phyloP scores from a whole-genome alignment of 2,113 vertebrate genomes.

The Galeopterus variegatus region DNA sequence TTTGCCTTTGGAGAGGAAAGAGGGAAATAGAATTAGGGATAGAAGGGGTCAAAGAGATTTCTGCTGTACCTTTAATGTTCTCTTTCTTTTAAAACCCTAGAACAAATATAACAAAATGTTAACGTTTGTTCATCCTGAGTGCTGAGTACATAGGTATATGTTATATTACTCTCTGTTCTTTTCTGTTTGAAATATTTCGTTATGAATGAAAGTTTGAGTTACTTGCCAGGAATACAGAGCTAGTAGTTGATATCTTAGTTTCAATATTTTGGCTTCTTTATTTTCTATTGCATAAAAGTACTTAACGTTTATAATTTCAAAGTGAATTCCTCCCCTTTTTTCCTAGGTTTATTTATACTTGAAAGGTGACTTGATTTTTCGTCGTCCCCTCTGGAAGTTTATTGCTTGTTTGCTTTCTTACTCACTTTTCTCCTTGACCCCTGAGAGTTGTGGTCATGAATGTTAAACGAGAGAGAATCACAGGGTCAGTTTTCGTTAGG shows the following conservation, averaged over 20 bases:
- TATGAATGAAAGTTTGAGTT: slow-evolving; percentile 61
- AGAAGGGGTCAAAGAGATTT: neutral
- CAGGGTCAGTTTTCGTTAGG: slow-evolving; percentile 5
- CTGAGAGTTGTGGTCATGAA: slow-evolving; percentile 29
- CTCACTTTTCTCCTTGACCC: slow-evolving; percentile 35
- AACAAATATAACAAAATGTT: slow-evolving; percentile 42
- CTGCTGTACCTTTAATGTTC: neutral
- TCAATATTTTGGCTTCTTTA: slow-evolving; percentile 73
- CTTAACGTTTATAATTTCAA: slow-evolving; percentile 66
- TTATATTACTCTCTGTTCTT: slow-evolving; percentile 20
- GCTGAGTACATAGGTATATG: neutral
- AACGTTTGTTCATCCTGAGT: slow-evolving; percentile 41
- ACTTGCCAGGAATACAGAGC: neutral
- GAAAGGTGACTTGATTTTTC: slow-evolving; percentile 57
- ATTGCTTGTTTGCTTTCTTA: slow-evolving; percentile 68
- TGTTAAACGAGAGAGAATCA: slow-evolving; percentile 69
- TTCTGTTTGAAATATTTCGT: slow-evolving; percentile 66
- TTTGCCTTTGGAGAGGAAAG: neutral
- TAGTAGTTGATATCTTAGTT: slow-evolving; percentile 63
- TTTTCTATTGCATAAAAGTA: slow-evolving; percentile 60
- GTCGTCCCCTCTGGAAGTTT: slow-evolving; percentile 47
- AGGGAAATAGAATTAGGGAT: neutral
- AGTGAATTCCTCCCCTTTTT: slow-evolving; percentile 72
- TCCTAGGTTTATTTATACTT: slow-evolving; percentile 70
- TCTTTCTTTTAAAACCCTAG: neutral